phyloP scores from a whole-genome alignment of 2,888 invertebrate species.

The Glyphotaelius pellucidus region DNA sequence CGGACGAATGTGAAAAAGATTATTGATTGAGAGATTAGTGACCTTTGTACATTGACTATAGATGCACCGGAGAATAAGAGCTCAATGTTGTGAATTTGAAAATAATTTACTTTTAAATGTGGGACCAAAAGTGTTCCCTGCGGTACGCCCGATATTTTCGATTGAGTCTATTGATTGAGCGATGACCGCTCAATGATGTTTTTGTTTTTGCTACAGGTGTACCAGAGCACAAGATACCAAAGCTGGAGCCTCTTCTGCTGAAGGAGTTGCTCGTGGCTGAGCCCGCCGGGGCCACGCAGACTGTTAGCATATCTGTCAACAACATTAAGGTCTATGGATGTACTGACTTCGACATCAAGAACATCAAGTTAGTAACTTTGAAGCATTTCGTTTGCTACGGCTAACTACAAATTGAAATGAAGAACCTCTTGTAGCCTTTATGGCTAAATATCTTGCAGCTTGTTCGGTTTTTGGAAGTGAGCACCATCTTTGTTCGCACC shows the following conservation, averaged over 20 bases:
- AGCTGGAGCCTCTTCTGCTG: conserved; percentile 76
- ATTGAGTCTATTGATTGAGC: background rate
- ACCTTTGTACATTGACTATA: no score
- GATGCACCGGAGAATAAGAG: no score
- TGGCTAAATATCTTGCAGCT: background rate
- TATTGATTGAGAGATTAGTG: no score
- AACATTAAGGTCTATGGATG: conserved; percentile 76
- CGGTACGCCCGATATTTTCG: background rate
- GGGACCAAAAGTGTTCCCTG: background rate
- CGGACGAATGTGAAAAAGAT: no score
- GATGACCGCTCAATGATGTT: background rate
- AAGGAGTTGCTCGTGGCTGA: conserved; percentile 75
- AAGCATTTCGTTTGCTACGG: background rate
- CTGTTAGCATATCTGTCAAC: conserved; percentile 72
- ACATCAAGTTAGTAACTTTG: conserved; percentile 73
- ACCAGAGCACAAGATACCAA: conserved; percentile 77
- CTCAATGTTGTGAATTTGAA: no score
- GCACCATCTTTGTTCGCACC: no score
- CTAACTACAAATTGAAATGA: background rate
- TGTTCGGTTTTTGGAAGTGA: no score
- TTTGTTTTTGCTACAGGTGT: conserved; percentile 69
- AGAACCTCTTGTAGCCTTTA: no score
- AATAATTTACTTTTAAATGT: background rate
- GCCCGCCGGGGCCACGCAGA: conserved; percentile 69
- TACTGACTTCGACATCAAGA: conserved; percentile 74